Evolutionary conservation across 2,113 vertebrate genomes (phyloP), one percentile per base, ranked within the genome.

Genomic region (Macaca mulatta): DNA sequence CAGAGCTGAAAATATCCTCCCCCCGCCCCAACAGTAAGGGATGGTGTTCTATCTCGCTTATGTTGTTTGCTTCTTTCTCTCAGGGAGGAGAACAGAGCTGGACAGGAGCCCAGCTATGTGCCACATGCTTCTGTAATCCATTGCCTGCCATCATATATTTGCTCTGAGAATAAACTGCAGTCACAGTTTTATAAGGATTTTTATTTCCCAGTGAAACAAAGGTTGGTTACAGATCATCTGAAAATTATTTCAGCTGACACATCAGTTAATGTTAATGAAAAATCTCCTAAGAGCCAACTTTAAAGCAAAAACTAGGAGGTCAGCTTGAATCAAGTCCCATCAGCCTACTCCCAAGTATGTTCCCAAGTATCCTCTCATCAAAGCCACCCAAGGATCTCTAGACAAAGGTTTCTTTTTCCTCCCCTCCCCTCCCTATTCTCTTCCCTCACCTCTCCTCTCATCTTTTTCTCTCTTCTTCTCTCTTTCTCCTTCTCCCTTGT

Each of bases 61-160:
- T 96, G 97, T 70, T 98, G 95, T 97, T 98, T 97, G 93, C 84
- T 97, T 97, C 79, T 90, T 92, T 82, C 84, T 88, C 88, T 40
- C 57, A 8, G 84, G 82, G 61, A 85, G 77, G 69, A 97, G 90
- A 90, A 90, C 93, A 57, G 89, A 96, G 84, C 94, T 98, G 96
- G 98, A 97, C 90, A 90, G 95, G 25, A 90, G 93, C 98, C 97
- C 97, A 95, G 87, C n/a, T 25, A 97, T 38, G 96, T 97, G 93
- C 96, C 57, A 92, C 95, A 96, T 9, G 87, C 83, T 64, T 88
- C 23, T 88, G 70, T 25, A 80, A 59, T 84, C 57, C 86, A 64
- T 8, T 84, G 92, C 93, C 96, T 97, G 88, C 92, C 78, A n/a
- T 74, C 61, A 72, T 64, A 7, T 95, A 79, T 85, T 96, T 90